Percentiles rank a stretch among this genome's conserved stretches.
Evolutionary conservation across 1,140 invertebrate genomes (phyloP).

Genomic region (Archivesica marissinica): DNA sequence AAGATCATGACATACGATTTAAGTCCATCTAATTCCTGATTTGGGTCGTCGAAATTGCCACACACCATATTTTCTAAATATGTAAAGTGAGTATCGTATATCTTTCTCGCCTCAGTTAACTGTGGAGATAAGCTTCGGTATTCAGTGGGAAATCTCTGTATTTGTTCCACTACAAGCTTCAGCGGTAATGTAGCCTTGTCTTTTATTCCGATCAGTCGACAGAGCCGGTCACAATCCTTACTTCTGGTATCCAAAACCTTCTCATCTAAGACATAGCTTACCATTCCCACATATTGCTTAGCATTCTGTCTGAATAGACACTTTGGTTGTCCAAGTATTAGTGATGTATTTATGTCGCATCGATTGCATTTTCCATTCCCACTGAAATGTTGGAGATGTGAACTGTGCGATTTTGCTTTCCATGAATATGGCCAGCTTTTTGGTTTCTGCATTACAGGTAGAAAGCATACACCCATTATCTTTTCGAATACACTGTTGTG

Average conservation of each 20-base stretch:
- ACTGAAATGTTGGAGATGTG: neutral
- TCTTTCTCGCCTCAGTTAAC: neutral
- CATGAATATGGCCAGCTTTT: constrained; percentile 28
- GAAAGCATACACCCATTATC: neutral
- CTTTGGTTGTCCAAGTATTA: neutral
- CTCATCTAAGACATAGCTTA: neutral
- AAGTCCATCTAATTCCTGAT: too few species aligned
- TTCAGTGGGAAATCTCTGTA: neutral
- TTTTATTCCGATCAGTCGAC: neutral
- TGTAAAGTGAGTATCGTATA: neutral
- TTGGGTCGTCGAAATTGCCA: neutral
- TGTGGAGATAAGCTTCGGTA: neutral
- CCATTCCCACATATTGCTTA: neutral
- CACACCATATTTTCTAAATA: neutral
- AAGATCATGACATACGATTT: too few species aligned
- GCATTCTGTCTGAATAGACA: neutral
- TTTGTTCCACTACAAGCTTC: neutral
- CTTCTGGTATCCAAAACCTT: neutral
- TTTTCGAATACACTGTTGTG: neutral
- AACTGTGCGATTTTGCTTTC: neutral
- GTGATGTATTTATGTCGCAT: neutral
- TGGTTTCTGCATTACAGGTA: constrained; percentile 16
- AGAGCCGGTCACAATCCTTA: neutral
- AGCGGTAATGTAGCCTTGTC: neutral
- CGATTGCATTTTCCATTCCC: neutral